Conservation (phyloP, 2,797 vertebrate genomes). For the Ptychadena robeensis region DNA sequence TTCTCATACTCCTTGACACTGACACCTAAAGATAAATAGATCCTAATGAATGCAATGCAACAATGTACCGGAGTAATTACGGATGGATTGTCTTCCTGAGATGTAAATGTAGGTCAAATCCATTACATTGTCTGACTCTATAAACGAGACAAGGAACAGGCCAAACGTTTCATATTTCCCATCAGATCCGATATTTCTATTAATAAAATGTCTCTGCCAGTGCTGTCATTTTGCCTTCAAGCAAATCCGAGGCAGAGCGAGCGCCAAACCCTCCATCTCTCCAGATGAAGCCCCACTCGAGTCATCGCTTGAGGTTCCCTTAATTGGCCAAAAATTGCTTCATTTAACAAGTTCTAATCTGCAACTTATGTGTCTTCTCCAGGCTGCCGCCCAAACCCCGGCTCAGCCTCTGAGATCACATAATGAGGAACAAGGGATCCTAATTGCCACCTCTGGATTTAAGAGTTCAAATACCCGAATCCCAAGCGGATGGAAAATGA, state of each 20-base stretch:
- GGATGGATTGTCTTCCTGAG: background rate
- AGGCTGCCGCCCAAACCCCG: slow-evolving; percentile 32
- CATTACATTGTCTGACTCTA: slow-evolving; percentile 26
- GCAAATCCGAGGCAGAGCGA: slow-evolving; percentile 5
- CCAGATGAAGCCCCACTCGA: slow-evolving; percentile 22
- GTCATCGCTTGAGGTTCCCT: slow-evolving; percentile 51
- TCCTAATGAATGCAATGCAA: background rate
- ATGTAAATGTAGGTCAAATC: slow-evolving; percentile 36
- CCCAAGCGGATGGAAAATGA: slow-evolving; percentile 58
- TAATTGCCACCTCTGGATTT: slow-evolving; percentile 59
- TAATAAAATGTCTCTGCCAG: slow-evolving; percentile 40
- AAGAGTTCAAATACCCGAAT: slow-evolving; percentile 52
- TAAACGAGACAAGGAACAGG: slow-evolving; percentile 27
- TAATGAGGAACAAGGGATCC: slow-evolving; percentile 55
- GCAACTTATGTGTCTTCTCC: slow-evolving; percentile 30
- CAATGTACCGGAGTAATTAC: background rate
- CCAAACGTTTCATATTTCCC: slow-evolving; percentile 39
- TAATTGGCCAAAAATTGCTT: slow-evolving; percentile 57
- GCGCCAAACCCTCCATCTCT: slow-evolving; percentile 20
- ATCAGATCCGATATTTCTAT: slow-evolving; percentile 42
- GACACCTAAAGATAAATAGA: background rate
- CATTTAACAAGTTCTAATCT: slow-evolving; percentile 58
- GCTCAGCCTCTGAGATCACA: slow-evolving; percentile 40
- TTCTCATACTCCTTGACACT: too few relatives aligned
- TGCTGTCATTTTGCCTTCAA: slow-evolving; percentile 40